A percentile compares a stretch with the other conserved stretches of the same genome.
These are phyloP conservation scores for Belgica antarctica DNA, from an alignment of 2,888 invertebrate species.

Conservation along the genomic window DNA sequence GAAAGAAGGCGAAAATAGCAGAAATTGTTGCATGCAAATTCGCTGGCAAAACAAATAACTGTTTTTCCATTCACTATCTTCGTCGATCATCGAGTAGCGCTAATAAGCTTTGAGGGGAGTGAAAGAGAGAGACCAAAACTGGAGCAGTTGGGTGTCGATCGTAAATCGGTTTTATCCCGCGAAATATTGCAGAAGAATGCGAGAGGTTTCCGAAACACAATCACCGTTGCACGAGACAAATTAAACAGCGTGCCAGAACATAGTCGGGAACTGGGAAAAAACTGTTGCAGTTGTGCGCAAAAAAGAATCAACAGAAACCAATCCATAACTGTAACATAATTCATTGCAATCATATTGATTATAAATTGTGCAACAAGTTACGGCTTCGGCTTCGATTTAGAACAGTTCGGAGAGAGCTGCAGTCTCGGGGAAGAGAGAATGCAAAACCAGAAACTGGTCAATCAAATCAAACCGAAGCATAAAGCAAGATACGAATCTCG, in stretches of 20 bases:
- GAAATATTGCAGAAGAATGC: conserved; percentile 2
- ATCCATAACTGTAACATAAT: conserved; percentile 40
- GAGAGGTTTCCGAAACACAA: conserved; percentile 19
- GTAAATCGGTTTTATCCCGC: conserved; percentile 17
- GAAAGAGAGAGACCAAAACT: conserved; percentile 23
- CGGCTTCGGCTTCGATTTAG: not conserved
- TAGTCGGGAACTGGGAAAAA: not conserved
- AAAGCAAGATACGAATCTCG: not conserved
- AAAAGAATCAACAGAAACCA: conserved; percentile 30
- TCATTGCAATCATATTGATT: conserved; percentile 41
- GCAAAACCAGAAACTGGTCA: conserved; percentile 5
- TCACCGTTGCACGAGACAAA: conserved; percentile 27
- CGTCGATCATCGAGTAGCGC: conserved; percentile 43
- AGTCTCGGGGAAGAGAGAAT: not conserved
- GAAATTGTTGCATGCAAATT: conserved; percentile 39
- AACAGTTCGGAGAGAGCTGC: not conserved
- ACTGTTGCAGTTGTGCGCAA: conserved; percentile 34
- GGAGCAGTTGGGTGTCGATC: conserved; percentile 17
- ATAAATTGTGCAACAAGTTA: conserved; percentile 32
- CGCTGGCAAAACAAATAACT: conserved; percentile 35
- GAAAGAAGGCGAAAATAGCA: conserved; percentile 1
- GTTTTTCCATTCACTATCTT: conserved; percentile 38
- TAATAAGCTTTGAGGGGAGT: conserved; percentile 31
- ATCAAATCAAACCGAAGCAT: not conserved
- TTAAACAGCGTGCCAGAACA: not conserved